Conservation (phyloP, 2,797 vertebrate genomes). For the Manis javanica region DNA sequence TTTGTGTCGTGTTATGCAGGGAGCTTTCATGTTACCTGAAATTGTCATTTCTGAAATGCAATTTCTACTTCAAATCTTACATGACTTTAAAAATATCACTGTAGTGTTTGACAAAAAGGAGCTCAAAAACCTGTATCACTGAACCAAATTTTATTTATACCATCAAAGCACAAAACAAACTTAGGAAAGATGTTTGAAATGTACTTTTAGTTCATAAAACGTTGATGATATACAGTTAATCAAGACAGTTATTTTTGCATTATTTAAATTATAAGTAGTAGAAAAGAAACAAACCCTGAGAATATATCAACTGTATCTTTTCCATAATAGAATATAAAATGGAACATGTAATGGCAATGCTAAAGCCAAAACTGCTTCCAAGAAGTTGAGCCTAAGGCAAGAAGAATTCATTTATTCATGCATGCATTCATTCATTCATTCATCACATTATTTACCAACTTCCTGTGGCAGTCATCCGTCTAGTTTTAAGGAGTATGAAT, state of each 20-base stretch:
- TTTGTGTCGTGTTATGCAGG: neutral
- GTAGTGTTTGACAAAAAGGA: neutral
- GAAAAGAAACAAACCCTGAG: slow-evolving; percentile 29
- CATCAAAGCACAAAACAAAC: slow-evolving; percentile 40
- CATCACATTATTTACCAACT: neutral
- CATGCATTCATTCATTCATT: neutral
- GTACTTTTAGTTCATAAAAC: neutral
- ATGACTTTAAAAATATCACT: slow-evolving; percentile 28
- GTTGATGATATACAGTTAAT: neutral
- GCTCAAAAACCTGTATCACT: neutral
- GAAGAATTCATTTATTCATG: neutral
- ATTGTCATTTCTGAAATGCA: neutral
- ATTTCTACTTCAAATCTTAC: neutral
- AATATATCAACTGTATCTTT: neutral
- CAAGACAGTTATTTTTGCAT: neutral
- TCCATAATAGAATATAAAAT: neutral
- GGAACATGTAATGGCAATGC: neutral
- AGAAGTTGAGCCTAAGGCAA: neutral
- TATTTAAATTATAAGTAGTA: slow-evolving; percentile 29
- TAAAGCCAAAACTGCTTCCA: neutral
- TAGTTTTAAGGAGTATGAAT: neutral
- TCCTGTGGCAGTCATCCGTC: neutral
- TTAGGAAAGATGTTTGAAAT: slow-evolving; percentile 20
- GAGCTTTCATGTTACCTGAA: neutral
- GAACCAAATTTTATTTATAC: neutral